These are phyloP conservation scores for Donacobius atricapilla DNA, from an alignment of 2,113 vertebrate species.

Conservation along the genomic window DNA sequence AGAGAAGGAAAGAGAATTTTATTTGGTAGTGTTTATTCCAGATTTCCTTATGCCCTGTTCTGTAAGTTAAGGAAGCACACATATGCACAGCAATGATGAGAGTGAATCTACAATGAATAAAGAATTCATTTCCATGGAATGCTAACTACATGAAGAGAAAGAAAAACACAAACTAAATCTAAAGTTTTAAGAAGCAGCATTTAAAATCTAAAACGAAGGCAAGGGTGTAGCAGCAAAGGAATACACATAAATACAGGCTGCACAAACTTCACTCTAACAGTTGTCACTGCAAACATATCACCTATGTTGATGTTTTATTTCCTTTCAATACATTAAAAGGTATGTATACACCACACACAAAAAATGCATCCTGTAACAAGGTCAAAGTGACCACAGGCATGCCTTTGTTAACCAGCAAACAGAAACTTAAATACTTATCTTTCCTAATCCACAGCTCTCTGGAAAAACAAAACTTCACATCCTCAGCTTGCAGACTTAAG, in stretches of 20 bases:
- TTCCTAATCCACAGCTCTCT: not conserved
- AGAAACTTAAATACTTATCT: not conserved
- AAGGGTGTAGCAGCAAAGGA: not conserved
- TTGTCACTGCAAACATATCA: not conserved
- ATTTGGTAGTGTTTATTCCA: not conserved
- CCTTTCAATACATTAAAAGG: not conserved
- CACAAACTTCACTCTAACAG: not conserved
- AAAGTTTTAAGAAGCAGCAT: not conserved
- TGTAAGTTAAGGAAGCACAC: not conserved
- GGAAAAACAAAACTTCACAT: not conserved
- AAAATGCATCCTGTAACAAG: not conserved
- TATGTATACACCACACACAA: not conserved
- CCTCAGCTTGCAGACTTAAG: not conserved
- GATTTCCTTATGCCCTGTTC: not conserved
- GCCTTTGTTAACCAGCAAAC: not conserved
- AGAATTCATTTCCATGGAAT: not conserved
- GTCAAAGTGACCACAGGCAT: not conserved
- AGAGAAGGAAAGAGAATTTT: not conserved
- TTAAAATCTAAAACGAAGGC: not conserved
- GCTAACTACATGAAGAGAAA: not conserved
- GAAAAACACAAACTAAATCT: not conserved
- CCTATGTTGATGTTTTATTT: not conserved
- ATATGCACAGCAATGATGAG: not conserved
- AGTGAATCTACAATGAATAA: not conserved
- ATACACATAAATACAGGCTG: not conserved